These are phyloP conservation scores for Drosophila mercatorum DNA, from an alignment of 2,888 invertebrate species.

Conservation along the genomic window DNA sequence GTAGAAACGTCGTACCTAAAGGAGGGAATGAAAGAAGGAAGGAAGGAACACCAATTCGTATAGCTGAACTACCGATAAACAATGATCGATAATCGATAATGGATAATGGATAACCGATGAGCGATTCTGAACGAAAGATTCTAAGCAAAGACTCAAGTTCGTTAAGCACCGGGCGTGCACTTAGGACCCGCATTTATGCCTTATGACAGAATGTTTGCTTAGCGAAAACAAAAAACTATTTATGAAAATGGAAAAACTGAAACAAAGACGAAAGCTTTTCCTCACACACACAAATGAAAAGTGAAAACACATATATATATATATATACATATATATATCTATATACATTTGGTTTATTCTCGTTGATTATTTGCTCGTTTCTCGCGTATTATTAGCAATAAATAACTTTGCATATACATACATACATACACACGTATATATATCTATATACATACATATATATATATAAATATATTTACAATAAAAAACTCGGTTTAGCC, in stretches of 20 bases:
- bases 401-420: conserved; percentile 45
- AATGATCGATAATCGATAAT: conserved; percentile 13
- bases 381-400: conserved; percentile 76
- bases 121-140: conserved; percentile 9
- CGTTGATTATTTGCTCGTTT: conserved; percentile 45
- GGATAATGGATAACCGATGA: conserved; percentile 4
- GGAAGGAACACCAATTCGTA: conserved; percentile 4
- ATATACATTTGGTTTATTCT: conserved; percentile 40
- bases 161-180: conserved; percentile 34
- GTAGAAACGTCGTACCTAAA: conserved; percentile 67
- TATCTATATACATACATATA: conserved; percentile 5
- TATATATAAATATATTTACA: conserved; percentile 35
- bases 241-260: conserved; percentile 20
- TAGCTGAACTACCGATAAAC: conserved; percentile 17
- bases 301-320: conserved; percentile 11
- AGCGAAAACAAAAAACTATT: conserved; percentile 37
- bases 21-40: neutral
- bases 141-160: conserved; percentile 45
- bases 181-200: conserved; percentile 49
- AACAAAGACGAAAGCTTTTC: conserved; percentile 19
- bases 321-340: conserved; percentile 22
- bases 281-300: conserved; percentile 5
- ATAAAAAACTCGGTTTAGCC: conserved; percentile 52
- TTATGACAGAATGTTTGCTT: conserved; percentile 51
- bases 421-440: conserved; percentile 8